Base-by-base conservation (phyloP, 1,140 invertebrate genomes). In the Delia radicum region DNA sequence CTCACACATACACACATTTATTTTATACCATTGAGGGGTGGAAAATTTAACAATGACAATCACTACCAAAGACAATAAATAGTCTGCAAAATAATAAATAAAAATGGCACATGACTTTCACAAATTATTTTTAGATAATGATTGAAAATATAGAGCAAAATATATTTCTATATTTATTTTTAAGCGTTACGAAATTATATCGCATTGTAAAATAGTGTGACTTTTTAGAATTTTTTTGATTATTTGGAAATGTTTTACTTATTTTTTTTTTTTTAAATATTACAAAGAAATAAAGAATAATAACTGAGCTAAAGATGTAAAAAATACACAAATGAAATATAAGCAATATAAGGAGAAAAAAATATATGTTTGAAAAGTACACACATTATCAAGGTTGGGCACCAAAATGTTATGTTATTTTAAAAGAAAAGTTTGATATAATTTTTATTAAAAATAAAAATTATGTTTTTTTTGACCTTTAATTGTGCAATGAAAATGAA, bases 51-150 rank as follows among this genome's bases (percentile, higher is more conserved):
- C 15, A 69, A 18, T 69, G 65, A 24, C n/a, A 24, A 69, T n/a
- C 48, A 55, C 65, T 24, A 31, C 65, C 6, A 69, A 55, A 69
- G 65, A 69, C 65, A 69, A 69, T 69, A 31, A 55, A 55, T 55
- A 15, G 65, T 69, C 65, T 69, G 65, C 65, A 69, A 69, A n/a
- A 69, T 69, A 33, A 69, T 69, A 69, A 69, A 69, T 69, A 69
- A 69, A n/a, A 69, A 69, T 69, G 65, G 65, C 65, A 69, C 65
- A 69, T 69, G 65, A 69, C 65, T 69, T 69, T 69, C 65, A 69
- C 29, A 69, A 69, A 55, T 55, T 55, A 21, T 55, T 55, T 55
- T 55, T 21, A 55, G 21, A 55, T 55, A 55, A 21, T 55, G 48
- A 55, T 55, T 55, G 48, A 55, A 55, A 55, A 55, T 55, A 55